phyloP scores from a whole-genome alignment of 1,140 invertebrate species.

The Neodiprion virginianus region DNA sequence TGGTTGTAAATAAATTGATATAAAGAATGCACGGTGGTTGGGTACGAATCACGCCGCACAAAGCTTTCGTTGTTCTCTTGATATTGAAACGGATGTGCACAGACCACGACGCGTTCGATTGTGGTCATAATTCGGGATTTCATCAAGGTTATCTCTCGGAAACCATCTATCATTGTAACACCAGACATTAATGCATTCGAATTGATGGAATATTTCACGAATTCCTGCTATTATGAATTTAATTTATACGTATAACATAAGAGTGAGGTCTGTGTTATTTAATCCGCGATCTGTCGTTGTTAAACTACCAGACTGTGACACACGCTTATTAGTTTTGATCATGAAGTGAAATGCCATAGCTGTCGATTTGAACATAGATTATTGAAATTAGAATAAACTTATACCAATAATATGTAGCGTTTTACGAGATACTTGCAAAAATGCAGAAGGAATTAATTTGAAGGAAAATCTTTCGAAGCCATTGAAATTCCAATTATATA shows the following conservation, averaged over 20 bases:
- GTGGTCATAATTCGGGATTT: neutral
- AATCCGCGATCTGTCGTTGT: neutral
- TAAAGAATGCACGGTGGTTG: too few species aligned
- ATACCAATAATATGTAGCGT: too few species aligned
- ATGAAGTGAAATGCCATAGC: too few species aligned
- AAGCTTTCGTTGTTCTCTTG: neutral
- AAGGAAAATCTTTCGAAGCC: too few species aligned
- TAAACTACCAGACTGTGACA: neutral
- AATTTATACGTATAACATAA: neutral
- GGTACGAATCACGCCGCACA: too few species aligned
- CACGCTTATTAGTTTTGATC: neutral
- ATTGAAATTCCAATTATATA: too few species aligned
- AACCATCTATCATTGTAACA: neutral
- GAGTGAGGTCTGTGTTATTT: neutral
- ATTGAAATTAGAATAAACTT: too few species aligned
- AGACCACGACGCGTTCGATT: conserved; percentile 1
- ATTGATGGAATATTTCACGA: conserved; percentile 1
- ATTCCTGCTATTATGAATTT: neutral
- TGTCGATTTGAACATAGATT: too few species aligned
- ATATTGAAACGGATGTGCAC: neutral
- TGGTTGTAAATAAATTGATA: too few species aligned
- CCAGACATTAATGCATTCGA: neutral
- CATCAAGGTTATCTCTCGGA: neutral
- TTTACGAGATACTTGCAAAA: too few species aligned
- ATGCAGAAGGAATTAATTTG: too few species aligned